Percentiles rank a stretch among this genome's conserved stretches.
phyloP scores from a whole-genome alignment of 2,888 invertebrate genomes.

The Nemurella pictetii region DNA sequence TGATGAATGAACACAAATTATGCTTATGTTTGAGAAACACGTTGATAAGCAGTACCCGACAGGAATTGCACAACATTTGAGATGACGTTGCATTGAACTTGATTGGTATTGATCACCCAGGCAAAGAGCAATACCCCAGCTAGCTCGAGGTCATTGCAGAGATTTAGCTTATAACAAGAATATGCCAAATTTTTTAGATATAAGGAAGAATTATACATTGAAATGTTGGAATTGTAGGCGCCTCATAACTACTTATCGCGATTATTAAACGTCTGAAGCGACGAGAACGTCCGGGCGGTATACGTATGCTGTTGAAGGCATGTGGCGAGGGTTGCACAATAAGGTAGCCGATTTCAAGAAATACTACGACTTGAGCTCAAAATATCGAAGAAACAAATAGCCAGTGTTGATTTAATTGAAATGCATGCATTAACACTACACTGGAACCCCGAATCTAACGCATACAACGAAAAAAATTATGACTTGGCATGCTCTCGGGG shows the following conservation, averaged over 20 bases:
- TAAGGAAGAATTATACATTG: too few species aligned
- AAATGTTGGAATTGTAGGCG: too few species aligned
- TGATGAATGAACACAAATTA: not conserved
- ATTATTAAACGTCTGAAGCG: too few species aligned
- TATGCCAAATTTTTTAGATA: too few species aligned
- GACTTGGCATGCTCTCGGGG: not conserved
- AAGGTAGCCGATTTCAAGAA: not conserved
- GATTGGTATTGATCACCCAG: constrained; percentile 16
- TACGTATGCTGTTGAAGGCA: not conserved
- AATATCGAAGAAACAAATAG: too few species aligned
- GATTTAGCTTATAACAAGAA: too few species aligned
- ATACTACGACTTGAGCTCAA: not conserved
- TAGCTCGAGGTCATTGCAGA: constrained; percentile 17
- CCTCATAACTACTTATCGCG: too few species aligned
- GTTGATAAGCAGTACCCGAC: not conserved
- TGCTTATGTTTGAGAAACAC: not conserved
- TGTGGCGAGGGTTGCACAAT: not conserved
- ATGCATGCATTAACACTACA: not conserved
- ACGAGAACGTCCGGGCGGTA: too few species aligned
- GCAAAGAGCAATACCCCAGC: constrained; percentile 27
- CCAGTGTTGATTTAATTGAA: not conserved
- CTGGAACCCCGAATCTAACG: not conserved
- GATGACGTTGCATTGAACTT: constrained; percentile 34
- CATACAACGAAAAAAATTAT: not conserved
- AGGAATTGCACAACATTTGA: constrained; percentile 21